Evolutionary conservation across 2,113 vertebrate genomes (phyloP).

Genomic region (Atractosteus spatula): DNA sequence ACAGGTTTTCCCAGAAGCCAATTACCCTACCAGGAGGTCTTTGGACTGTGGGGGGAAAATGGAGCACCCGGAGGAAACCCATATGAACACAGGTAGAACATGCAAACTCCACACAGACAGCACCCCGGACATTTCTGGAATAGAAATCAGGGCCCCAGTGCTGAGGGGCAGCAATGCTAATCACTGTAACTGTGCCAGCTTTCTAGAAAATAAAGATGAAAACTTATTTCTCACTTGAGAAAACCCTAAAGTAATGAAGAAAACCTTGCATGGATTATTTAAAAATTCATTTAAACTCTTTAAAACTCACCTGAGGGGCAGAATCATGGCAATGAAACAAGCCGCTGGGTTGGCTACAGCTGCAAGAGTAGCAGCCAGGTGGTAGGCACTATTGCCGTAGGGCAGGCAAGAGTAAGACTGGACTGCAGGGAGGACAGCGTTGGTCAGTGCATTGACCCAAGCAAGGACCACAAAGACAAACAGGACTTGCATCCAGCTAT

Average conservation of each 20-base stretch:
- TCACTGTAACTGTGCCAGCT: not conserved
- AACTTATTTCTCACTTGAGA: too few relatives aligned
- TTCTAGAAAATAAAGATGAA: not conserved
- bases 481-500: slow-evolving; percentile 53
- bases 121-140: too few relatives aligned
- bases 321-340: slow-evolving; percentile 70
- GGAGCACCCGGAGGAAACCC: too few relatives aligned
- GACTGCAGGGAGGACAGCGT: slow-evolving; percentile 69
- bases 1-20: too few relatives aligned
- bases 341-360: slow-evolving; percentile 73
- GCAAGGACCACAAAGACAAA: slow-evolving; percentile 67
- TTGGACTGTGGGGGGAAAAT: too few relatives aligned
- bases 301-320: slow-evolving; percentile 59
- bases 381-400: slow-evolving; percentile 68
- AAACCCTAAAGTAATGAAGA: too few relatives aligned
- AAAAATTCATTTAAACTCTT: not conserved
- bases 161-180: too few relatives aligned
- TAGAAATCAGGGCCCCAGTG: not conserved
- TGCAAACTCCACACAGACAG: too few relatives aligned
- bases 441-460: slow-evolving; percentile 71
- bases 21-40: too few relatives aligned
- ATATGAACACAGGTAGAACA: too few relatives aligned
- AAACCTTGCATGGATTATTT: too few relatives aligned
- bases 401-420: slow-evolving; percentile 80
- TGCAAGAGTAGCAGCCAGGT: slow-evolving; percentile 65